Evolutionary conservation across 92 coral and sea anemone species (phyloP).

Genomic region (Palythoa grandiflora): DNA sequence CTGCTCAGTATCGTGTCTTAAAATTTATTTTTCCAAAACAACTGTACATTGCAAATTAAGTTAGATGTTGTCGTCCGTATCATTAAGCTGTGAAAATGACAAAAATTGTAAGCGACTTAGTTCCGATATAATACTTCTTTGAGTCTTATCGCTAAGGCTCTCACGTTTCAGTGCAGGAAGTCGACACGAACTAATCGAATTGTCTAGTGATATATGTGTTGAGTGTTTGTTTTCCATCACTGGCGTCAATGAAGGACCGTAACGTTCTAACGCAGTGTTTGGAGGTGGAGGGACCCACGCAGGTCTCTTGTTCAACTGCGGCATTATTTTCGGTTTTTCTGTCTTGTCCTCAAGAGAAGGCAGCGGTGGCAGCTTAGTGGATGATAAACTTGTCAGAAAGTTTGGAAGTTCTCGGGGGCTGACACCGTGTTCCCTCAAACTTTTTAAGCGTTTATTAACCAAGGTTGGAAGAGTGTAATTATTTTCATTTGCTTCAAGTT

Average conservation of each 20-base stretch:
- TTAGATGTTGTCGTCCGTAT: background rate
- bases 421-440: constrained; percentile 32
- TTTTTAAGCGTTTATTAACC: constrained; percentile 25
- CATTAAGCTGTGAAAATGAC: background rate
- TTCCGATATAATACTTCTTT: constrained; percentile 1
- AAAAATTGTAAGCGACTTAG: constrained; percentile 8
- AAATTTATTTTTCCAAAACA: background rate
- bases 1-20: background rate
- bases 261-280: constrained; percentile 24
- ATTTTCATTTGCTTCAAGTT: background rate
- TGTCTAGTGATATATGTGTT: background rate
- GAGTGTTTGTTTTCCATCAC: background rate
- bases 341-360: constrained; percentile 14
- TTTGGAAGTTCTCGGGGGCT: constrained; percentile 14
- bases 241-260: constrained; percentile 21
- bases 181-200: background rate
- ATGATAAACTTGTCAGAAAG: background rate
- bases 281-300: constrained; percentile 26
- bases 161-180: background rate
- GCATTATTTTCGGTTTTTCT: background rate
- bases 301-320: background rate
- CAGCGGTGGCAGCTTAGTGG: background rate
- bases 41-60: background rate
- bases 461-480: background rate
- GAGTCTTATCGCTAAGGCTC: background rate